Evolutionary conservation across 2,888 invertebrate genomes (phyloP).

Genomic region (Cerastis rubricosa): DNA sequence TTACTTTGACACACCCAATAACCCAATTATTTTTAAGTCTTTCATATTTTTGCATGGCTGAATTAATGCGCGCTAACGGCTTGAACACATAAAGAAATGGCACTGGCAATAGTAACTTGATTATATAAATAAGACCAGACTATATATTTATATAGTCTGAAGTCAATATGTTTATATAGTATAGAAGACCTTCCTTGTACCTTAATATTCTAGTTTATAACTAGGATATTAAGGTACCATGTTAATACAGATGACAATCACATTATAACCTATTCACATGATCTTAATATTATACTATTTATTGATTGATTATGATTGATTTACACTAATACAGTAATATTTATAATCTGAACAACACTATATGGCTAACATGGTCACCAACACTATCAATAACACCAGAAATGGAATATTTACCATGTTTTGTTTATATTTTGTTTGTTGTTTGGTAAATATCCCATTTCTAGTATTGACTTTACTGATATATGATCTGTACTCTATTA

Average conservation of each 20-base stretch:
- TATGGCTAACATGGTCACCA: background rate
- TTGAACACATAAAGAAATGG: constrained; percentile 25
- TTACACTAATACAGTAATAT: constrained; percentile 29
- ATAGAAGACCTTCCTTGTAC: background rate
- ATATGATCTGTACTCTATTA: constrained; percentile 8
- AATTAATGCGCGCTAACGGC: constrained; percentile 30
- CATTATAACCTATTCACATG: constrained; percentile 6
- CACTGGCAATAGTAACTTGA: constrained; percentile 23
- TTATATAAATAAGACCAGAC: no score
- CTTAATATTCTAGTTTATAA: background rate
- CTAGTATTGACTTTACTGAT: background rate
- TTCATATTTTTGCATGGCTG: background rate
- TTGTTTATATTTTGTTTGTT: no score
- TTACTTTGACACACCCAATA: constrained; percentile 15
- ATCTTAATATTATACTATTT: no score
- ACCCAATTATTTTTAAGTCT: background rate
- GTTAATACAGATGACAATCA: background rate
- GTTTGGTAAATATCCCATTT: no score
- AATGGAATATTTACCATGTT: no score
- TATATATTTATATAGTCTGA: no score
- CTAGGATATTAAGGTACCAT: constrained; percentile 15
- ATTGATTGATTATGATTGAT: no score
- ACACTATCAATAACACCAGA: no score
- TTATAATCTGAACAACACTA: constrained; percentile 24
- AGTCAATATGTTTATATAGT: no score